phyloP scores from a whole-genome alignment of 2,888 invertebrate species.

The Drosophila demipolita region DNA sequence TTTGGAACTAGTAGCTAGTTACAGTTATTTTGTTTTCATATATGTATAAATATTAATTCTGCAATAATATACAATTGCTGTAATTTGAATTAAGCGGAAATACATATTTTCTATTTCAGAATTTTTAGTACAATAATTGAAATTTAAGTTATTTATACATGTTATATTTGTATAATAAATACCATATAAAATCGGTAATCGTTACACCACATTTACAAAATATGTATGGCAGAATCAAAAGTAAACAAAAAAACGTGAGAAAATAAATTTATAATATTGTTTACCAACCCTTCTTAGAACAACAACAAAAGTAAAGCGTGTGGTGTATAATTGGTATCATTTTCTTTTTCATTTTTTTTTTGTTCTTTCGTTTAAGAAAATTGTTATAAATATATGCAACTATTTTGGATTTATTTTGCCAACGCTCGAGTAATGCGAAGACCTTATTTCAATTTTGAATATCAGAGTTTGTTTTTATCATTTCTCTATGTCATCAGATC shows the following conservation, averaged over 20 bases:
- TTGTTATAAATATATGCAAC: slow-evolving; percentile 59
- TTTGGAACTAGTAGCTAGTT: slow-evolving; percentile 53
- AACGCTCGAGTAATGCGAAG: slow-evolving; percentile 25
- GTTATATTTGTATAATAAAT: slow-evolving; percentile 24
- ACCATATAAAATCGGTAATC: slow-evolving; percentile 28
- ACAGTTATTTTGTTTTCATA: slow-evolving; percentile 22
- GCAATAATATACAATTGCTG: slow-evolving; percentile 37
- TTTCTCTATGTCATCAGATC: not conserved
- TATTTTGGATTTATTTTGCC: slow-evolving; percentile 46
- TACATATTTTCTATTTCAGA: slow-evolving; percentile 32
- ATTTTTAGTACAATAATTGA: slow-evolving; percentile 49
- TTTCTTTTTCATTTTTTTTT: slow-evolving; percentile 7
- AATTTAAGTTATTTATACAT: slow-evolving; percentile 49
- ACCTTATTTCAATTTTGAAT: slow-evolving; percentile 67
- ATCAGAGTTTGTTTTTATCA: slow-evolving; percentile 45
- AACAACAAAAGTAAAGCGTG: slow-evolving; percentile 66
- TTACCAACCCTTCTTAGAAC: slow-evolving; percentile 54
- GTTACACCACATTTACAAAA: slow-evolving; percentile 35
- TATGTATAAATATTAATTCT: slow-evolving; percentile 30
- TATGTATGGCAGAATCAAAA: slow-evolving; percentile 27
- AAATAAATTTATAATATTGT: slow-evolving; percentile 26
- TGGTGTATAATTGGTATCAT: slow-evolving; percentile 33
- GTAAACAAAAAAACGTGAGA: slow-evolving; percentile 1
- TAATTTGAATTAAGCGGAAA: slow-evolving; percentile 47
- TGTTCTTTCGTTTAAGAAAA: slow-evolving; percentile 33